Evolutionary conservation across 2,797 vertebrate species (phyloP), one percentile per base, ranked within the genome.

Genomic region (Spheniscus humboldti): DNA sequence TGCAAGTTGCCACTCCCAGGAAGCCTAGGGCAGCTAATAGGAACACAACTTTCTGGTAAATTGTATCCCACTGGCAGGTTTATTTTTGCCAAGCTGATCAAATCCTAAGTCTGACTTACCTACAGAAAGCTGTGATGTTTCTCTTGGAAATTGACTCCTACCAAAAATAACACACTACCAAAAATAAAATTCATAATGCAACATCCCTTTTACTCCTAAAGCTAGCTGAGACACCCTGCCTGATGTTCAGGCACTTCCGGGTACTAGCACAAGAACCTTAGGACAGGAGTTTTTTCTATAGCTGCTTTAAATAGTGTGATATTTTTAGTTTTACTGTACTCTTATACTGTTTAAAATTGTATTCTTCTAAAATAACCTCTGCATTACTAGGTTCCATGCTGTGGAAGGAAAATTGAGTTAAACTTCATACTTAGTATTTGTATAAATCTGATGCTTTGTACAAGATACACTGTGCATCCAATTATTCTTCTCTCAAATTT

Each of bases 261-360:
- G 31, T 76, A 91, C 79, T 6, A 67, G 60, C 56, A 60, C 74
- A 75, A 87, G 53, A 87, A 81, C 67, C 71, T 80, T 48, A 81
- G 91, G 91, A 72, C 60, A 92, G 20, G 9, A 77, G 33, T 31
- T 94, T 76, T 92, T 88, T 43, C 52, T 64, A 45, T 2, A 68
- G 48, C 68, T 83, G 24, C 60, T 91, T 93, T 80, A 94, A 94
- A 91, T 83, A 88, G 74, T 5, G 4, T 18, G 24, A 20, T 92
- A 93, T 93, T 95, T 95, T 94, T 93, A 95, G 90, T 71, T 68
- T 86, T 80, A 88, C 87, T 75, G 84, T 75, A 72, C 72, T 77
- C 63, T 68, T 75, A 28, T 13, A 64, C 31, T 80, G 37, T 77
- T 89, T 71, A 47, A 93, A 93, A 52, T 31, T 12, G 55, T 37